phyloP scores from a whole-genome alignment of 2,797 vertebrate species.

The Clamator glandarius region DNA sequence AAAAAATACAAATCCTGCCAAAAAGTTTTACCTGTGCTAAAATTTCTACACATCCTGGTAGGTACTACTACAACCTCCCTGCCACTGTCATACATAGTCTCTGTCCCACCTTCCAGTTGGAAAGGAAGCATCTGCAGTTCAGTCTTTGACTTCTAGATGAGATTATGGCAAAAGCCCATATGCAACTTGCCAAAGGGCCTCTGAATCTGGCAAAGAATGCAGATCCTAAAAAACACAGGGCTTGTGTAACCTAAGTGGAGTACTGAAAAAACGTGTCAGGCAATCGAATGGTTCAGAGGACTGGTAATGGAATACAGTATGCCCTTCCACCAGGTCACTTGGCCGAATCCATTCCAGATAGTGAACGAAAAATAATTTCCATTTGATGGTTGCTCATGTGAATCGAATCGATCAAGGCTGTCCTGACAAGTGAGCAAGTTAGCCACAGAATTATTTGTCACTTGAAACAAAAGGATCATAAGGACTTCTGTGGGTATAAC shows the following conservation, averaged over 20 bases:
- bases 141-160: background rate
- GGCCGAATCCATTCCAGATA: background rate
- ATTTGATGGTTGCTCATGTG: background rate
- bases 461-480: background rate
- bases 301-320: background rate
- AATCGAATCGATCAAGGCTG: background rate
- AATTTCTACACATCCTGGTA: background rate
- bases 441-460: background rate
- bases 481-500: background rate
- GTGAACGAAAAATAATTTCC: background rate
- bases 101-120: background rate
- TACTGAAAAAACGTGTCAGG: background rate
- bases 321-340: background rate
- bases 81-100: background rate
- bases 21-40: background rate
- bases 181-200: background rate
- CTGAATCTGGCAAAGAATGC: background rate
- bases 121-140: background rate
- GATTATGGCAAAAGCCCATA: background rate
- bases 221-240: background rate
- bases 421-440: accelerated
- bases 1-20: background rate
- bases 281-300: background rate
- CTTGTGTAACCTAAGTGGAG: background rate
- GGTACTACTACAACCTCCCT: background rate